Evolutionary conservation across 2,888 invertebrate species (phyloP).

Genomic region (Arrhopalites spinosus): DNA sequence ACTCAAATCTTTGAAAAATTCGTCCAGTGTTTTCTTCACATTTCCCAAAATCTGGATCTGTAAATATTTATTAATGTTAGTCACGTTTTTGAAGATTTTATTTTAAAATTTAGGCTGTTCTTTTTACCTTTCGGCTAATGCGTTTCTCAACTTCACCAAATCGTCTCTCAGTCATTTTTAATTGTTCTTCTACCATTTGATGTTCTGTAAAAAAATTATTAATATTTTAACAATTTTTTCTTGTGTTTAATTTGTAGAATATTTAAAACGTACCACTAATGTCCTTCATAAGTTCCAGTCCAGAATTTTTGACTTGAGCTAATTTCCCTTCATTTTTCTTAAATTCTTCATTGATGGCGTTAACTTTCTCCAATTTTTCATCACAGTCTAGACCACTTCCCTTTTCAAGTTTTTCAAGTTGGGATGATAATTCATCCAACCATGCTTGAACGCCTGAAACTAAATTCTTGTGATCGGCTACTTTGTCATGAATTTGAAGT

Average conservation of each 20-base stretch:
- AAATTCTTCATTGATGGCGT: constrained; percentile 74
- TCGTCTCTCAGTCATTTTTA: constrained; percentile 81
- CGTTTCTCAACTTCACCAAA: constrained; percentile 83
- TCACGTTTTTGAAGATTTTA: no score
- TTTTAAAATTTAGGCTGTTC: no score
- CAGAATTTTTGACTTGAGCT: constrained; percentile 68
- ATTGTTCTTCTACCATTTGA: constrained; percentile 85
- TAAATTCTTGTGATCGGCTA: constrained; percentile 70
- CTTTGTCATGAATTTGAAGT: constrained; percentile 49
- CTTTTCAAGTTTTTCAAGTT: constrained; percentile 81
- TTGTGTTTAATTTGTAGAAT: no score
- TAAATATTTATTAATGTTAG: no score
- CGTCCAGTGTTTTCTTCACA: constrained; percentile 80
- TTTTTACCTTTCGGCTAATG: constrained; percentile 83
- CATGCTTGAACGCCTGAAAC: constrained; percentile 78
- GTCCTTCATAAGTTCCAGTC: constrained; percentile 69
- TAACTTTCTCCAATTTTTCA: constrained; percentile 77
- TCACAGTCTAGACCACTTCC: constrained; percentile 57
- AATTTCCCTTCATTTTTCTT: constrained; percentile 67
- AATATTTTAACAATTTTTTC: no score
- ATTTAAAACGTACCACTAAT: constrained; percentile 84
- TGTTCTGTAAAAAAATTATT: no score
- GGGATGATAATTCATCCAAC: constrained; percentile 79
- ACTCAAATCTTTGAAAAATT: constrained; percentile 78
- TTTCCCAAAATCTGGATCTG: constrained; percentile 78